Percentiles rank a stretch among this genome's conserved stretches.
phyloP scores from a whole-genome alignment of 2,888 invertebrate species.

The Trachelus stipa region DNA sequence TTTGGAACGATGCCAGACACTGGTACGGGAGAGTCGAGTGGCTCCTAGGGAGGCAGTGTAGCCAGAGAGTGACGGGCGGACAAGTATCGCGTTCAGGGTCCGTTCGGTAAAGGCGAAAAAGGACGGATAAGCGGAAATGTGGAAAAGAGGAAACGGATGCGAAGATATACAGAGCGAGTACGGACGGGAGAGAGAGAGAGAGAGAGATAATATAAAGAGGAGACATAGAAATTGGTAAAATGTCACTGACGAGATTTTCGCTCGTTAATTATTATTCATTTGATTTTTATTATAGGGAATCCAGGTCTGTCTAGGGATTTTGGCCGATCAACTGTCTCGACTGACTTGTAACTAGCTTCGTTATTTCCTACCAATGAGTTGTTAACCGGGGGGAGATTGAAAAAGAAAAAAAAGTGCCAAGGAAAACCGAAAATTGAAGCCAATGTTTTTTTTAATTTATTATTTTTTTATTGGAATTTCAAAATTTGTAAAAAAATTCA shows the following conservation, averaged over 20 bases:
- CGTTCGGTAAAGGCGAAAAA: neutral
- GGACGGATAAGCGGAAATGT: slow-evolving; percentile 3
- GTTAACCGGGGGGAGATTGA: no score
- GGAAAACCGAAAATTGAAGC: no score
- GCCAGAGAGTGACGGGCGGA: neutral
- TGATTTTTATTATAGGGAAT: neutral
- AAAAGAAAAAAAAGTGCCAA: no score
- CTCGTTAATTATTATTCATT: neutral
- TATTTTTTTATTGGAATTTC: no score
- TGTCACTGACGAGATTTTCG: neutral
- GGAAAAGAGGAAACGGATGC: neutral
- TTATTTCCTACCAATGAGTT: neutral
- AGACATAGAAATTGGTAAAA: slow-evolving; percentile 13
- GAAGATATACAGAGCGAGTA: slow-evolving; percentile 18
- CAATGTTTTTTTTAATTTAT: no score
- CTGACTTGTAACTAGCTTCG: neutral
- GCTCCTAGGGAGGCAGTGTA: neutral
- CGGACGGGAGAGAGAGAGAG: slow-evolving; percentile 20
- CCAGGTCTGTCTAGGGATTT: neutral
- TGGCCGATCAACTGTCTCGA: neutral
- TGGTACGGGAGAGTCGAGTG: neutral
- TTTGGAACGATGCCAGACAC: slow-evolving; percentile 27
- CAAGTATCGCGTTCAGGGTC: neutral
- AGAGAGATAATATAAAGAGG: slow-evolving; percentile 18
- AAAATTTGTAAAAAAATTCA: no score